Percentiles rank a stretch among this genome's conserved stretches.
Conservation (phyloP, 2,113 vertebrate species). For the Calyptomena viridis region DNA sequence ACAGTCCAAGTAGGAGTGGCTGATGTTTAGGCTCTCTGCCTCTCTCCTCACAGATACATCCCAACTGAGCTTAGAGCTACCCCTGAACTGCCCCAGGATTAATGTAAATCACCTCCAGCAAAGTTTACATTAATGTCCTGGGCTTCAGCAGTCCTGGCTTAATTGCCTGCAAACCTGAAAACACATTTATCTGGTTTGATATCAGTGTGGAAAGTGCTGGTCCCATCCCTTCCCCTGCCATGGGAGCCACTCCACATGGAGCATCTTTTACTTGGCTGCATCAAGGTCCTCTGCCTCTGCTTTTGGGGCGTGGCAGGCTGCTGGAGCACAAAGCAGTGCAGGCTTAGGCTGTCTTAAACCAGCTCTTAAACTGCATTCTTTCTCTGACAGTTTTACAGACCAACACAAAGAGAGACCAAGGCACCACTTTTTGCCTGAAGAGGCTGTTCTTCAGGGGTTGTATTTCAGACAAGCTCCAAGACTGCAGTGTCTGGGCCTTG, state of each 20-base stretch:
- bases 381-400: not conserved
- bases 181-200: accelerated
- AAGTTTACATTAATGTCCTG: not conserved
- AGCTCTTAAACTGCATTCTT: not conserved
- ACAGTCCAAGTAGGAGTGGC: not conserved
- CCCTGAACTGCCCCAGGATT: not conserved
- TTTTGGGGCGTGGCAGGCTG: not conserved
- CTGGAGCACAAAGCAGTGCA: not conserved
- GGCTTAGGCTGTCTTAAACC: not conserved
- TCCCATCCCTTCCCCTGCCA: not conserved
- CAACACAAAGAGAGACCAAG: not conserved
- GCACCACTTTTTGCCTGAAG: not conserved
- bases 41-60: not conserved
- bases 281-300: not conserved
- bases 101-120: not conserved
- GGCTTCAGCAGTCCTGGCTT: not conserved
- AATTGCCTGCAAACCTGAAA: not conserved
- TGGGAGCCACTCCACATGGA: accelerated
- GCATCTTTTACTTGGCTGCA: not conserved
- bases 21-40: not conserved
- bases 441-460: not conserved
- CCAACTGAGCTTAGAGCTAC: not conserved
- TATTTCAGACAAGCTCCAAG: not conserved
- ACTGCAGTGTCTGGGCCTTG: not conserved
- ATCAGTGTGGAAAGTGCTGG: not conserved